phyloP scores from a whole-genome alignment of 2,797 vertebrate species.

The Jordanella pulchra region DNA sequence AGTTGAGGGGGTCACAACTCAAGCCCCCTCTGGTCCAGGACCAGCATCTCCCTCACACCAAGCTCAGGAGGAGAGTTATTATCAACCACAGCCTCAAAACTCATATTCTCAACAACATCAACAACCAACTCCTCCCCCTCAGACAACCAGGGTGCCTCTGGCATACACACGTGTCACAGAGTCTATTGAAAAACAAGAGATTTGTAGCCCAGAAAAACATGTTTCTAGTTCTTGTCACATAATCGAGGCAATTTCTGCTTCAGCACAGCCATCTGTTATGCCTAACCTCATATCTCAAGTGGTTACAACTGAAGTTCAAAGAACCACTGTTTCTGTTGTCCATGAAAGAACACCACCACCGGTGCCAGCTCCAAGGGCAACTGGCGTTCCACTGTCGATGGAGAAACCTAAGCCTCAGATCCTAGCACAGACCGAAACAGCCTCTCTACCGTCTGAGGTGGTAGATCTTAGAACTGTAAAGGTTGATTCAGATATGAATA shows the following conservation, averaged over 20 bases:
- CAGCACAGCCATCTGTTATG: conserved; percentile 74
- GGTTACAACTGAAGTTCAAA: conserved; percentile 84
- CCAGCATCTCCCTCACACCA: conserved; percentile 80
- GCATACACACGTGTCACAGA: conserved; percentile 84
- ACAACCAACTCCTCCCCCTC: conserved; percentile 66
- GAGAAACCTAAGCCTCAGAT: conserved; percentile 79
- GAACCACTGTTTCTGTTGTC: conserved; percentile 82
- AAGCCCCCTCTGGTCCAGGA: conserved; percentile 85
- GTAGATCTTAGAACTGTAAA: conserved; percentile 95
- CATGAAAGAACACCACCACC: conserved; percentile 80
- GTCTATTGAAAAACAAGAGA: conserved; percentile 84
- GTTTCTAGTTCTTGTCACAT: conserved; percentile 84
- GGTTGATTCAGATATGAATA: conserved; percentile 79
- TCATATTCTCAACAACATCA: conserved; percentile 61
- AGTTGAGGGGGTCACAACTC: conserved; percentile 85
- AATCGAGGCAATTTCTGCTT: conserved; percentile 81
- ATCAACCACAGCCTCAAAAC: conserved; percentile 68
- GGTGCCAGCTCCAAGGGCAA: conserved; percentile 75
- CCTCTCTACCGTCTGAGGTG: conserved; percentile 83
- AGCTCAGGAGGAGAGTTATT: conserved; percentile 60
- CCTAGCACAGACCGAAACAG: conserved; percentile 82
- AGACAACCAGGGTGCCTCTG: conserved; percentile 79
- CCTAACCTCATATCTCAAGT: conserved; percentile 83
- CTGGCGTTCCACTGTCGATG: conserved; percentile 72
- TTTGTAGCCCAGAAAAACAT: conserved; percentile 82